Percentiles rank a stretch among this genome's conserved stretches.
phyloP scores from a whole-genome alignment of 2,888 invertebrate genomes.

The Dolomedes plantarius region DNA sequence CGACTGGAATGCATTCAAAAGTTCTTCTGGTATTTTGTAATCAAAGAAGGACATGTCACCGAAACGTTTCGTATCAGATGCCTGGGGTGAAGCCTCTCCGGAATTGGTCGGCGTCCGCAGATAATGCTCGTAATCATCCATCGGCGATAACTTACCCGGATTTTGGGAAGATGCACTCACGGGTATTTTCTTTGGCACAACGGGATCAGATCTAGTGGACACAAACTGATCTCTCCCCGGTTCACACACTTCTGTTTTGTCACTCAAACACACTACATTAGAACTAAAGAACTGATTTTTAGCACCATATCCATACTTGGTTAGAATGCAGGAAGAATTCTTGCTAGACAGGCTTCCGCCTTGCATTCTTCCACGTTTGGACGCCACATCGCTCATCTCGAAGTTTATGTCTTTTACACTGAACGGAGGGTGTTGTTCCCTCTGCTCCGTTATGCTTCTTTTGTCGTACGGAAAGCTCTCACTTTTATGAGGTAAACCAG shows the following conservation, averaged over 20 bases:
- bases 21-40: slow-evolving; percentile 22
- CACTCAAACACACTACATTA: slow-evolving; percentile 19
- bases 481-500: slow-evolving; percentile 27
- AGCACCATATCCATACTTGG: slow-evolving; percentile 31
- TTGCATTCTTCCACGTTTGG: neutral
- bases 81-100: slow-evolving; percentile 26
- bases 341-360: slow-evolving; percentile 3
- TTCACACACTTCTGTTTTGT: slow-evolving; percentile 1
- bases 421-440: slow-evolving; percentile 1
- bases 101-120: slow-evolving; percentile 50
- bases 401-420: slow-evolving; percentile 11
- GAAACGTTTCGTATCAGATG: slow-evolving; percentile 36
- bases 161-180: neutral
- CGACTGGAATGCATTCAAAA: slow-evolving; percentile 24
- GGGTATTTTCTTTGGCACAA: slow-evolving; percentile 8
- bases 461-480: slow-evolving; percentile 37
- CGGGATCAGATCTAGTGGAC: neutral
- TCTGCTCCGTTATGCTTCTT: slow-evolving; percentile 23
- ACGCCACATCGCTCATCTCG: neutral
- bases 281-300: slow-evolving; percentile 34
- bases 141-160: slow-evolving; percentile 17
- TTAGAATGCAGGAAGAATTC: slow-evolving; percentile 16
- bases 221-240: neutral
- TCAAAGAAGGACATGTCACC: slow-evolving; percentile 42
- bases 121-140: slow-evolving; percentile 38